These are phyloP conservation scores for Ia io DNA, from an alignment of 2,113 vertebrate species.

Conservation along the genomic window DNA sequence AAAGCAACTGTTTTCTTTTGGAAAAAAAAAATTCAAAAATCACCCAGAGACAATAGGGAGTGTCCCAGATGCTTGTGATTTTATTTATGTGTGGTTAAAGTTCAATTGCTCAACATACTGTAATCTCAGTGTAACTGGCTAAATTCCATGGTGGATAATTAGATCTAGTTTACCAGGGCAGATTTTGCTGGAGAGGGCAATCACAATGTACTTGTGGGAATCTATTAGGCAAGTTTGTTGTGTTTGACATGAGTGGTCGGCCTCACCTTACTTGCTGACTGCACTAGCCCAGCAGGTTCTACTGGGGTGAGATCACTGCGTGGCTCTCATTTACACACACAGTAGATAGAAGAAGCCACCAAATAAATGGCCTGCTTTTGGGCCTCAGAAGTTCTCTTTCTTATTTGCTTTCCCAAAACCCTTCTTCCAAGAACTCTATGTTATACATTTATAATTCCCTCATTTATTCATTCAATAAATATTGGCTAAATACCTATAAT, in stretches of 20 bases:
- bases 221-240: constrained; percentile 18
- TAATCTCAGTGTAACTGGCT: constrained; percentile 59
- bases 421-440: neutral
- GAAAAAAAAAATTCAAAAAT: neutral
- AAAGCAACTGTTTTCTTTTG: constrained; percentile 39
- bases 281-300: constrained; percentile 60
- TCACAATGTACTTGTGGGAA: constrained; percentile 35
- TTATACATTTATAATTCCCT: neutral
- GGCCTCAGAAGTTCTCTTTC: constrained; percentile 36
- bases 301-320: constrained; percentile 37
- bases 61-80: neutral
- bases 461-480: neutral
- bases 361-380: constrained; percentile 11
- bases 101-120: constrained; percentile 63
- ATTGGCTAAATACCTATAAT: neutral
- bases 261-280: constrained; percentile 16
- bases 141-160: constrained; percentile 45
- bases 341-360: neutral
- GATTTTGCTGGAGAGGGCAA: neutral
- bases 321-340: neutral
- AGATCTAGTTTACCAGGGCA: constrained; percentile 10
- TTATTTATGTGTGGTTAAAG: constrained; percentile 59
- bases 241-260: constrained; percentile 28
- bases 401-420: neutral
- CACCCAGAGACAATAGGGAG: constrained; percentile 37